These are phyloP conservation scores for Quadriops clusia DNA, from an alignment of 2,888 invertebrate genomes.

Conservation along the genomic window DNA sequence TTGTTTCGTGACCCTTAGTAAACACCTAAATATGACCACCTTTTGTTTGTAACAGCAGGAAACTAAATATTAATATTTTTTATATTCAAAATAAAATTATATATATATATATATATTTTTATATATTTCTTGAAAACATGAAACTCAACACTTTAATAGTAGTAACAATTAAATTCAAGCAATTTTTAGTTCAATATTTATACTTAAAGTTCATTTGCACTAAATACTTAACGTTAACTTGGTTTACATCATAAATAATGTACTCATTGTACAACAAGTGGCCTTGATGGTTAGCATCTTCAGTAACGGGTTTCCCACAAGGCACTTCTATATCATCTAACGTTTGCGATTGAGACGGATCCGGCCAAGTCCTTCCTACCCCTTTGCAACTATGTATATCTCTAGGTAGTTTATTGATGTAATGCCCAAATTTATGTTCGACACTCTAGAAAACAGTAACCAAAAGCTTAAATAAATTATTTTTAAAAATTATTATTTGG, in stretches of 20 bases:
- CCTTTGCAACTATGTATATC: conserved; percentile 86
- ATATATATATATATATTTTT: too few relatives aligned
- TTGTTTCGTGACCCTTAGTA: too few relatives aligned
- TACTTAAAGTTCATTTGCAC: conserved; percentile 78
- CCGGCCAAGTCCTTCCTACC: conserved; percentile 72
- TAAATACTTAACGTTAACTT: conserved; percentile 84
- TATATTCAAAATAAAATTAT: too few relatives aligned
- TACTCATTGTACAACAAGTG: conserved; percentile 87
- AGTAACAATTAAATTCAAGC: too few relatives aligned
- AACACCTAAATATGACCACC: too few relatives aligned
- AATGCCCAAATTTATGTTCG: conserved; percentile 59
- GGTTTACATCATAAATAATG: conserved; percentile 92
- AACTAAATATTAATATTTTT: too few relatives aligned
- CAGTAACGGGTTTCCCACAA: conserved; percentile 49
- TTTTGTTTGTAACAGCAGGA: too few relatives aligned
- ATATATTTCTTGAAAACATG: too few relatives aligned
- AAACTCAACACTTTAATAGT: too few relatives aligned
- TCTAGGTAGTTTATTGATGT: conserved; percentile 64
- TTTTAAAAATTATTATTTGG: conserved; percentile 10
- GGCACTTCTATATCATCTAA: conserved; percentile 68
- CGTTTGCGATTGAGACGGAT: conserved; percentile 43
- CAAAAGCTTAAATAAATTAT: conserved; percentile 11
- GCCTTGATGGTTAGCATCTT: conserved; percentile 28
- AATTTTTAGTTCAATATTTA: conserved; percentile 39
- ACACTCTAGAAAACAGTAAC: conserved; percentile 43